Base-by-base conservation (phyloP, 1,140 invertebrate species). In the Cheumatopsyche charites region DNA sequence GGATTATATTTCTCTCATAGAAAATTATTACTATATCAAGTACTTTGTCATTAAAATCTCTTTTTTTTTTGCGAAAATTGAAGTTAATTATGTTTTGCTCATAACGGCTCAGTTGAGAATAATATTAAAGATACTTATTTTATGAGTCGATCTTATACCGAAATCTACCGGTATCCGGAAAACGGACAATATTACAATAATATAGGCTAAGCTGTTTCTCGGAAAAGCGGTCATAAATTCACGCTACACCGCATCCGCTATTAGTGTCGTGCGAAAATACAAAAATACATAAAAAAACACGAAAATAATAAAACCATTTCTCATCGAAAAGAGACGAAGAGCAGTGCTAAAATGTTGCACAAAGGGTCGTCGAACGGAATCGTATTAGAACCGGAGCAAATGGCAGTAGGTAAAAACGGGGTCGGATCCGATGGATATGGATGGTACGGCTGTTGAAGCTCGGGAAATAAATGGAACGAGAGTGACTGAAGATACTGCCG, bases 221-320 rank as follows among this genome's bases (percentile, higher is more conserved):
- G n/a, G 15, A 52, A 52, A 17, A 7, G 15, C 19, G 15, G 47
- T 19, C 15, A 15, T 52, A 52, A 52, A 52, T 52, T 52, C 19
- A 52, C 19, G 47, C 15, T 52, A 52, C 15, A 15, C 13, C 47
- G 47, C 47, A 17, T 52, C 47, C 47, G 47, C n/a, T 19, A 52
- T 52, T 52, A 52, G 47, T 52, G 47, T 52, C 47, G 47, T 19
- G 13, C 13, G 47, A 7, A n/a, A 15, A 17, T 15, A 17, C 47
- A 19, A 15, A 9, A 52, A 58, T 25, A 26, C 15, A 19, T 15
- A 36, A 52, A 58, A 58, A 26, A 58, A 58, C 25, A 25, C 55
- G 55, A 58, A 58, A 58, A 58, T 58, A 58, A 58, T 58, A 58
- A 58, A 58, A 58, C 23, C 55, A 58, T 58, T 58, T 58, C 25